Evolutionary conservation across 2,113 vertebrate species (phyloP).

Genomic region (Hystrix brachyura): DNA sequence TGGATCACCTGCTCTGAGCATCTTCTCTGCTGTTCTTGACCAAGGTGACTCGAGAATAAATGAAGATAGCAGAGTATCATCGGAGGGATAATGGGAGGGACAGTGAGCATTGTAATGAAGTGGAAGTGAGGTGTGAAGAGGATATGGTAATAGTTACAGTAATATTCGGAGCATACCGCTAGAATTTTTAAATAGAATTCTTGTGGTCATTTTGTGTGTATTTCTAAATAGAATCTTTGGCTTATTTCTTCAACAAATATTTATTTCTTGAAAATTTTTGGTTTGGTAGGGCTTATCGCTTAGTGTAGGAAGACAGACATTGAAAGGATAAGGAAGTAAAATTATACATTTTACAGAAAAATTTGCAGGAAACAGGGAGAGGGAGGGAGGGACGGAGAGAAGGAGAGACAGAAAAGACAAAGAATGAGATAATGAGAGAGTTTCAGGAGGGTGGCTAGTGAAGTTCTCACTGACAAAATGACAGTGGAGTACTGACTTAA

Average conservation of each 20-base stretch:
- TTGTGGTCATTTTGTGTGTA: neutral
- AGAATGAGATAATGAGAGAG: neutral
- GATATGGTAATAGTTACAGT: neutral
- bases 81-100: neutral
- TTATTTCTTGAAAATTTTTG: neutral
- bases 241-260: neutral
- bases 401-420: neutral
- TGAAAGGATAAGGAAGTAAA: neutral
- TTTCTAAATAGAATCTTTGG: neutral
- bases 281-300: neutral
- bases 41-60: neutral
- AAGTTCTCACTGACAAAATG: neutral
- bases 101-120: neutral
- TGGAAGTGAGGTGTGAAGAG: neutral
- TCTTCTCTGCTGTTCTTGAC: neutral
- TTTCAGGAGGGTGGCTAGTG: neutral
- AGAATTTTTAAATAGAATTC: neutral
- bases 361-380: neutral
- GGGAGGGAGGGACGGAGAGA: no score
- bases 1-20: neutral
- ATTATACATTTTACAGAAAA: neutral
- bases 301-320: neutral
- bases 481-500: neutral
- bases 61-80: neutral
- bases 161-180: neutral